Conservation (phyloP, 1,140 invertebrate genomes). For the Papilio glaucus region DNA sequence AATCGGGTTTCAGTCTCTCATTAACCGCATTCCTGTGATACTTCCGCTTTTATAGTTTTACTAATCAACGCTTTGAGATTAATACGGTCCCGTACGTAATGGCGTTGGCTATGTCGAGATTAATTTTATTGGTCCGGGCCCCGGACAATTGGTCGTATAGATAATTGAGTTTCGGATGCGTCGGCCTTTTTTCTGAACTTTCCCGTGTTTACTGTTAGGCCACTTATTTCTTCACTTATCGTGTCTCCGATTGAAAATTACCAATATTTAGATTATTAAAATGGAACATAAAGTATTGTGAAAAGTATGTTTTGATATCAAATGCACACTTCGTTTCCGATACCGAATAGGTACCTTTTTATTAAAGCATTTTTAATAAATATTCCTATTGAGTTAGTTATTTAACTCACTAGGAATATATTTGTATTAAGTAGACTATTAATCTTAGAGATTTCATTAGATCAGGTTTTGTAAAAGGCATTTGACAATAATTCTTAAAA, state of each 20-base stretch:
- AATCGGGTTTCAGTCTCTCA: slow-evolving; percentile 78
- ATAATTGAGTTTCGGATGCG: slow-evolving; percentile 62
- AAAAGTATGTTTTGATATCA: slow-evolving; percentile 6
- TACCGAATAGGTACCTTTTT: slow-evolving; percentile 19
- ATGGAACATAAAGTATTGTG: slow-evolving; percentile 38
- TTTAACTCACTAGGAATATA: no score
- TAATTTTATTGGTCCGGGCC: slow-evolving; percentile 72
- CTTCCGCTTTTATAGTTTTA: slow-evolving; percentile 83
- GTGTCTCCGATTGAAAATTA: slow-evolving; percentile 38
- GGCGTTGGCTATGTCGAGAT: slow-evolving; percentile 73
- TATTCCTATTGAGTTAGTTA: no score
- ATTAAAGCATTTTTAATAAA: slow-evolving; percentile 35
- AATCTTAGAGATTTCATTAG: no score
- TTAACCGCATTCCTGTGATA: slow-evolving; percentile 82
- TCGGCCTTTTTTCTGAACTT: slow-evolving; percentile 52
- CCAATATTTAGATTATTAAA: slow-evolving; percentile 60
- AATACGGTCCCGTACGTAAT: slow-evolving; percentile 77
- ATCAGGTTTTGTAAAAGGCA: no score
- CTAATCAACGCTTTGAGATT: slow-evolving; percentile 81
- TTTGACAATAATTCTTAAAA: no score
- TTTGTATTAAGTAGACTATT: no score
- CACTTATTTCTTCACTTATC: slow-evolving; percentile 57
- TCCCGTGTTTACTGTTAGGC: slow-evolving; percentile 60
- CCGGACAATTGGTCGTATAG: slow-evolving; percentile 63
- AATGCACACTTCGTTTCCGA: slow-evolving; percentile 13